Evolutionary conservation across 2,797 vertebrate genomes (phyloP), one percentile per base, ranked within the genome.

Genomic region (Lindbergichthys nudifrons): DNA sequence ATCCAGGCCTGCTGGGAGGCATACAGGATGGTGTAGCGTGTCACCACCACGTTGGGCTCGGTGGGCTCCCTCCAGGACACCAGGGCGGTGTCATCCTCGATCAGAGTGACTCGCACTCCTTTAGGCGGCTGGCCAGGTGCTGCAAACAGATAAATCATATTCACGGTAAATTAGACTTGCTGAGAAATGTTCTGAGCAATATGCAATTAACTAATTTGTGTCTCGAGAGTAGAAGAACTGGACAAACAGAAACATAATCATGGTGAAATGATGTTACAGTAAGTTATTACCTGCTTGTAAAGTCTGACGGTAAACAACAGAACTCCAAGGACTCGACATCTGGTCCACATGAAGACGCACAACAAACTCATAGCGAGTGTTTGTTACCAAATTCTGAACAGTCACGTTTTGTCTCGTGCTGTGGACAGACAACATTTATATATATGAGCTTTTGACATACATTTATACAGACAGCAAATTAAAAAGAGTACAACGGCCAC

Each of bases 321-420:
- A 94, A 67, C 98, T 99, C 98, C 98, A 99, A 16, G 97, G 94
- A 75, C 98, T 99, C 4, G 97, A 97, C 73, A 97, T 95, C 80
- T 97, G 96, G 81, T 97, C 98, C 88, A 97, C 95, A 0, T 98
- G 97, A 64, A 99, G 87, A 73, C 98, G 96, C 36, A 99, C 97
- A 7, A 97, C 96, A 93, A 99, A 98, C 88, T 99, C 98, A 56
- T 99, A 99, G 75, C 94, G 96, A 36, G 97, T 99, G 93, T 97
- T 97, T 63, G 96, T 90, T 86, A 93, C 90, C 68, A 99, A 93
- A 71, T 94, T 95, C 66, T 95, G 93, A 64, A 99, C 88, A 70
- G 93, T 77, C 87, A 97, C 92, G 48, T 94, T 96, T 79, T 97
- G 97, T 72, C 97, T 96, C 58, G 94, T 95, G 10, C 98, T 99